Evolutionary conservation across 2,888 invertebrate genomes (phyloP), one percentile per base, ranked within the genome.

Genomic region (Glyphotaelius pellucidus): DNA sequence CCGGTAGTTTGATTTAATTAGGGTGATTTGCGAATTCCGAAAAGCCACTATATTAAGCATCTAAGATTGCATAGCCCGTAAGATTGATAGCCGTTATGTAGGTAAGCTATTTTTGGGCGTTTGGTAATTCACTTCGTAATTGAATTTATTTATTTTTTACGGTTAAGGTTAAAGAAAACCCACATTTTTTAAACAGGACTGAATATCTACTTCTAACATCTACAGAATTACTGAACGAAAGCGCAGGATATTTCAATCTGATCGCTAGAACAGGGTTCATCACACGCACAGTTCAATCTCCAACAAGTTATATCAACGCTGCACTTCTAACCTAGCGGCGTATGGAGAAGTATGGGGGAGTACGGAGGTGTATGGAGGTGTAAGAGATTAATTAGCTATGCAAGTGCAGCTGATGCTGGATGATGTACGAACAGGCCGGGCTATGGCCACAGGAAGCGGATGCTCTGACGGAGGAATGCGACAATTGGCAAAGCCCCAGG

Each of bases 401-500:
- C 25, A 86, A n/a, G n/a, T 86, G 86, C 38, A 86, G 42, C 86
- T 35, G 86, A 42, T 30, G 30, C 86, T n/a, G n/a, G 42, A 42
- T 86, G 86, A 86, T 86, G 35, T 15, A 86, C 15, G 35, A 42
- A 86, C 67, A n/a, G 67, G 25, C 67, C 67, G 25, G 67, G 47
- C 35, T 47, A 19, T 35, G 42, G 38, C 42, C 42, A 86, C 88
- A 89, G 88, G 88, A 89, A 89, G 79, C 88, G 88, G 88, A 89
- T 89, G 88, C 88, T n/a, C 38, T 11, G 25, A 89, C 31, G 11
- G 14, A 0, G 80, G 88, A 89, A 89, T 89, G 88, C n/a, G 88
- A 89, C 88, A 89, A 89, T 89, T 89, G 88, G 88, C 88, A 89
- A 1, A 38, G n/a, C 11, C 35, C 42, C 88, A 89, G n/a, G 86